A percentile compares a stretch with the other conserved stretches of the same genome.
phyloP scores from a whole-genome alignment of 1,140 invertebrate species.

The Musca domestica region DNA sequence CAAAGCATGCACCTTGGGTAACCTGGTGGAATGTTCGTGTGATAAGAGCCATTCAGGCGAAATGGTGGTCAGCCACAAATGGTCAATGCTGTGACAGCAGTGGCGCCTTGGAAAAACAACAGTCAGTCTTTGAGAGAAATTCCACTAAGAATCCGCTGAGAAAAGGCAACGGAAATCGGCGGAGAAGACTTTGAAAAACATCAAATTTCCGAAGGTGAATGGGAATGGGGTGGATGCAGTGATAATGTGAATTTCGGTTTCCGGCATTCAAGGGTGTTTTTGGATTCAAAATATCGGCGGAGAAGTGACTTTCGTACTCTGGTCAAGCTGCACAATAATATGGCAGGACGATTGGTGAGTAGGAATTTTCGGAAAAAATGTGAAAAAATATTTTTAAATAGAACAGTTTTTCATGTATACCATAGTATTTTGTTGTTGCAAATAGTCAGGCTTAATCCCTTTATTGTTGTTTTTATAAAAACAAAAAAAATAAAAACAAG shows the following conservation, averaged over 20 bases:
- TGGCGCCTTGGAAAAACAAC: slow-evolving; percentile 52
- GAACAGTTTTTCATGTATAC: background rate
- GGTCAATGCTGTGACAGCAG: slow-evolving; percentile 48
- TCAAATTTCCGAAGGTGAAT: slow-evolving; percentile 65
- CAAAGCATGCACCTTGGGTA: slow-evolving; percentile 83
- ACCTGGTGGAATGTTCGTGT: slow-evolving; percentile 84
- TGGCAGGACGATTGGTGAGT: slow-evolving; percentile 85
- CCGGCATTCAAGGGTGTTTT: slow-evolving; percentile 81
- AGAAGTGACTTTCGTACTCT: slow-evolving; percentile 80
- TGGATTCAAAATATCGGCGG: slow-evolving; percentile 76
- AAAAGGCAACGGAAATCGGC: slow-evolving; percentile 29
- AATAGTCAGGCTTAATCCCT: too few species aligned
- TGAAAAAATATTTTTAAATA: background rate
- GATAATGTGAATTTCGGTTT: slow-evolving; percentile 91
- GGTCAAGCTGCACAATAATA: slow-evolving; percentile 88
- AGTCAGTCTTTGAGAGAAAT: slow-evolving; percentile 38
- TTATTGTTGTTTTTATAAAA: too few species aligned
- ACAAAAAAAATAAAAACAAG: too few species aligned
- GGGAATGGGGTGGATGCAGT: slow-evolving; percentile 92
- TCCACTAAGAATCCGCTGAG: slow-evolving; percentile 26
- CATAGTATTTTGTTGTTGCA: too few species aligned
- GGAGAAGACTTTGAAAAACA: slow-evolving; percentile 48
- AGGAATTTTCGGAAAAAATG: too few species aligned
- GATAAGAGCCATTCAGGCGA: slow-evolving; percentile 63
- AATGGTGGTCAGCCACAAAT: slow-evolving; percentile 44